phyloP scores from a whole-genome alignment of 2,888 invertebrate genomes.

The Taenaris catops region DNA sequence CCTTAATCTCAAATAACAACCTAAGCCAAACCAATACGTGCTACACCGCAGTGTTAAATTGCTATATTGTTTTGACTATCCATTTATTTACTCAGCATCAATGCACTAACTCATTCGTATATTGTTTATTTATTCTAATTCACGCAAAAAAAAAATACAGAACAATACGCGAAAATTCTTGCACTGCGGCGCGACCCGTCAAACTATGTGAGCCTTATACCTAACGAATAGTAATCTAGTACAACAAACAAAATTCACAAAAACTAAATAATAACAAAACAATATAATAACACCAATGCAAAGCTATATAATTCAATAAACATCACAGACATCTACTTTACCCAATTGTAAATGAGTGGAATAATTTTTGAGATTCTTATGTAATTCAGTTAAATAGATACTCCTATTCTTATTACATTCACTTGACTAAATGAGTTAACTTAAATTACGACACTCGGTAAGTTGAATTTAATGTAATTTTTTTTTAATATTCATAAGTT shows the following conservation, averaged over 20 bases:
- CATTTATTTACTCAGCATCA: no score
- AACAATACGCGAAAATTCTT: no score
- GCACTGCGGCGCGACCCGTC: neutral
- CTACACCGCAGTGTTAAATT: constrained; percentile 1
- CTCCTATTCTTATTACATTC: constrained; percentile 39
- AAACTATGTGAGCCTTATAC: constrained; percentile 2
- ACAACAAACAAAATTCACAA: constrained; percentile 15
- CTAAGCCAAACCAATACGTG: constrained; percentile 1
- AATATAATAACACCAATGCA: constrained; percentile 42
- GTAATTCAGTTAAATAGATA: constrained; percentile 34
- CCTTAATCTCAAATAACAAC: no score
- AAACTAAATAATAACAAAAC: constrained; percentile 25
- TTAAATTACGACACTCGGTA: constrained; percentile 60
- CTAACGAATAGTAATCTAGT: neutral
- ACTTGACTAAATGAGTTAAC: constrained; percentile 48
- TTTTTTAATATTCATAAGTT: no score
- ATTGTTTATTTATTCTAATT: no score
- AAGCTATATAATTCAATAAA: constrained; percentile 44
- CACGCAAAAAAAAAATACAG: no score
- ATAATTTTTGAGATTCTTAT: constrained; percentile 54
- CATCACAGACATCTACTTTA: constrained; percentile 71
- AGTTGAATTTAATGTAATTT: no score
- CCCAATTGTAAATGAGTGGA: constrained; percentile 48
- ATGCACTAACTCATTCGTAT: no score
- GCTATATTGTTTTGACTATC: no score